Evolutionary conservation across 2,113 vertebrate genomes (phyloP).

Genomic region (Ammospiza nelsoni): DNA sequence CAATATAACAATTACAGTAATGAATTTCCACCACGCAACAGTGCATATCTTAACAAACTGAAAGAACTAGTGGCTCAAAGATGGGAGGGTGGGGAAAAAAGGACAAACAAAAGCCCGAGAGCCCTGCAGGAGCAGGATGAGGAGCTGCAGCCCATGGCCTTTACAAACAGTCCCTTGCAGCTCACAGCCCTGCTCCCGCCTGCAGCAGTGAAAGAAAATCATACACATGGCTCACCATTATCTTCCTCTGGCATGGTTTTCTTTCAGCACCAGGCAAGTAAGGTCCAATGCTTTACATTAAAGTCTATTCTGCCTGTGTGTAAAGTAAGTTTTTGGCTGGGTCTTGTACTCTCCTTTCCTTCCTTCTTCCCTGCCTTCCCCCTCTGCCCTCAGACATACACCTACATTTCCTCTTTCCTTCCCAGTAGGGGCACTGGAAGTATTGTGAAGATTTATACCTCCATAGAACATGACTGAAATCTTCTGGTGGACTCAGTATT

Average conservation of each 20-base stretch:
- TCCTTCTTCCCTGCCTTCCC: neutral
- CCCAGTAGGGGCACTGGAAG: neutral
- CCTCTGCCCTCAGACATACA: too few species aligned
- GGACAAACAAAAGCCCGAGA: neutral
- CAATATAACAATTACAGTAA: neutral
- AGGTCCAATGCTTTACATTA: neutral
- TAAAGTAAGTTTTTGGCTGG: neutral
- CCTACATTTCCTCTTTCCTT: neutral
- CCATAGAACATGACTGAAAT: neutral
- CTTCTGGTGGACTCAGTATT: neutral
- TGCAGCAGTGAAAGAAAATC: neutral
- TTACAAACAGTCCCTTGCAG: neutral
- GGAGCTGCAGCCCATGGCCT: neutral
- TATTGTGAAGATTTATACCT: neutral
- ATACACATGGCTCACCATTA: fast-evolving
- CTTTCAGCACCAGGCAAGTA: neutral
- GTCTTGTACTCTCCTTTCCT: neutral
- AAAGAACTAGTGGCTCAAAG: neutral
- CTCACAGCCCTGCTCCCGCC: neutral
- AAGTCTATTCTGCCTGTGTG: neutral
- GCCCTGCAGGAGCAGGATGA: neutral
- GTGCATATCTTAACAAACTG: neutral
- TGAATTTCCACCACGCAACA: neutral
- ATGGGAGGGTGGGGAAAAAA: neutral
- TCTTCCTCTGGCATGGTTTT: neutral